These are phyloP conservation scores for Lycorma delicatula DNA, from an alignment of 1,140 invertebrate genomes.

Conservation along the genomic window DNA sequence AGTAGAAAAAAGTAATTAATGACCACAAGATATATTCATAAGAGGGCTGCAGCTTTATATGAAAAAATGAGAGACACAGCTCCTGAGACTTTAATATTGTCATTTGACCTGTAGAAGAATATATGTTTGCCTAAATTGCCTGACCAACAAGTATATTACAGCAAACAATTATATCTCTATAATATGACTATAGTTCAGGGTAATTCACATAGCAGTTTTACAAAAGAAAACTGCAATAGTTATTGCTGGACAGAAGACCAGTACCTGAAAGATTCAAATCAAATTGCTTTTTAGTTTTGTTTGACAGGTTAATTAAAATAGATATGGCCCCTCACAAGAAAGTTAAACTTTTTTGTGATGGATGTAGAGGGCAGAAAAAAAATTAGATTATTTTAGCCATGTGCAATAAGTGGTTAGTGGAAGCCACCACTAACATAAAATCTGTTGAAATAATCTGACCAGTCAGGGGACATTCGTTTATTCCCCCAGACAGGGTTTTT, in stretches of 20 bases:
- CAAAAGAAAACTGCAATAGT: slow-evolving; percentile 11
- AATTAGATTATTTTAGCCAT: slow-evolving; percentile 22
- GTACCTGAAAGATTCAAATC: slow-evolving; percentile 8
- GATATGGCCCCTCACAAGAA: slow-evolving; percentile 5
- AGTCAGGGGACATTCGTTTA: slow-evolving; percentile 27
- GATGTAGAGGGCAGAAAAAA: slow-evolving; percentile 19
- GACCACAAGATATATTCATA: neutral
- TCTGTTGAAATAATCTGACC: slow-evolving; percentile 28
- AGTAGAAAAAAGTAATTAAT: neutral
- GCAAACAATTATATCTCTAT: slow-evolving; percentile 19
- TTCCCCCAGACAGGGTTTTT: slow-evolving; percentile 31
- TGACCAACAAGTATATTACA: slow-evolving; percentile 20
- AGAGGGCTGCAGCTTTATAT: neutral
- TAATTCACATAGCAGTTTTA: neutral
- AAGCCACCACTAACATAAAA: slow-evolving; percentile 24
- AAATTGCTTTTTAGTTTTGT: slow-evolving; percentile 19
- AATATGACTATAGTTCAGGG: slow-evolving; percentile 19
- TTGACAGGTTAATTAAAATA: neutral
- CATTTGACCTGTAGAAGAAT: slow-evolving; percentile 15
- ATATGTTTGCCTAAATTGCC: slow-evolving; percentile 17
- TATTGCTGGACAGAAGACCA: slow-evolving; percentile 17
- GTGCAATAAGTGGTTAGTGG: slow-evolving; percentile 20
- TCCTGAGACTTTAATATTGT: neutral
- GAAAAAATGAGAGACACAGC: neutral
- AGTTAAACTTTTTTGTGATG: slow-evolving; percentile 8